A percentile compares a stretch with the other conserved stretches of the same genome.
phyloP scores from a whole-genome alignment of 2,113 vertebrate species.

The Perccottus glenii region DNA sequence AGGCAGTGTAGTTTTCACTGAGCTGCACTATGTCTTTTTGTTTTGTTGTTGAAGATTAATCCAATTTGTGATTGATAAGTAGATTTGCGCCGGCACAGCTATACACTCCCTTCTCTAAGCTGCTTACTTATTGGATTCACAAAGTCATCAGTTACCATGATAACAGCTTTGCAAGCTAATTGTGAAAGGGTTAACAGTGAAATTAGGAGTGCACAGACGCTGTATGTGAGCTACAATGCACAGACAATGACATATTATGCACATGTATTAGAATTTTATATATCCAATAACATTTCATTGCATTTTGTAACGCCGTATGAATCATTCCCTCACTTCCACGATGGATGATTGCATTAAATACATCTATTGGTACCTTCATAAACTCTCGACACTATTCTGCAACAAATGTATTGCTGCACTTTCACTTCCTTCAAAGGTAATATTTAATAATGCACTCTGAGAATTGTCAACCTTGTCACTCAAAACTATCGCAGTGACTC shows the following conservation, averaged over 20 bases:
- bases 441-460: slow-evolving; percentile 66
- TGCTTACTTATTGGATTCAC: slow-evolving; percentile 55
- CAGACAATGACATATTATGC: slow-evolving; percentile 49
- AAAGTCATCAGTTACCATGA: slow-evolving; percentile 57
- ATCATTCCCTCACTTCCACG: slow-evolving; percentile 34
- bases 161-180: slow-evolving; percentile 30
- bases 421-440: slow-evolving; percentile 49
- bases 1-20: slow-evolving; percentile 14
- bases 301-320: slow-evolving; percentile 41
- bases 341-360: slow-evolving; percentile 51
- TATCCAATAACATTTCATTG: slow-evolving; percentile 54
- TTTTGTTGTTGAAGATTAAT: slow-evolving; percentile 51
- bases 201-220: slow-evolving; percentile 39
- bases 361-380: slow-evolving; percentile 32
- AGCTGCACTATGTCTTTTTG: slow-evolving; percentile 35
- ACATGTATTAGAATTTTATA: slow-evolving; percentile 51
- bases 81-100: slow-evolving; percentile 48
- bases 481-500: slow-evolving; percentile 58
- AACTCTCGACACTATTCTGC: slow-evolving; percentile 28
- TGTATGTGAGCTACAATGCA: slow-evolving; percentile 31
- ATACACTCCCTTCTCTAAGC: slow-evolving; percentile 43
- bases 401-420: slow-evolving; percentile 50
- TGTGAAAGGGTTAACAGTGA: slow-evolving; percentile 51
- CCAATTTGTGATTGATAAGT: slow-evolving; percentile 66
- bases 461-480: slow-evolving; percentile 74